Conservation (phyloP, 2,113 vertebrate genomes). For the Pagrus major region DNA sequence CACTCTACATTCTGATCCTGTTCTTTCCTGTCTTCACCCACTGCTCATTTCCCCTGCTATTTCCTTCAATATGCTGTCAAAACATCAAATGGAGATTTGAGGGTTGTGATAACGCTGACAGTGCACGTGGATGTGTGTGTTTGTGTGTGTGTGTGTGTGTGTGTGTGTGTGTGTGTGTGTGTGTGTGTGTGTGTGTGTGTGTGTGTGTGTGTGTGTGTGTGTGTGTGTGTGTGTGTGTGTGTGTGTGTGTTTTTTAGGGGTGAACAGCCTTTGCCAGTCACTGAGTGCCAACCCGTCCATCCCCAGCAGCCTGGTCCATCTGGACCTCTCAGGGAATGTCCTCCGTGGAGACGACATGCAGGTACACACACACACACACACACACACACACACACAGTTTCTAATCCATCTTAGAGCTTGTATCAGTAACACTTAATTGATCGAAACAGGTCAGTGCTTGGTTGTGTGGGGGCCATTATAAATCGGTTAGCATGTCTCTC, state of each 20-base stretch:
- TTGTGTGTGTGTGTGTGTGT: conserved; percentile 27
- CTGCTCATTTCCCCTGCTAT: conserved; percentile 61
- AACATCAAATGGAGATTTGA: conserved; percentile 57
- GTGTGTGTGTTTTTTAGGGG: conserved; percentile 68
- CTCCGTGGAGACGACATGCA: conserved; percentile 82
- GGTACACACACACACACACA: conserved; percentile 50
- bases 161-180: conserved; percentile 25
- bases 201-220: conserved; percentile 20
- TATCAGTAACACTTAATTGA: conserved; percentile 34
- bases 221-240: conserved; percentile 30
- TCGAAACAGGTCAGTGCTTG: conserved; percentile 12
- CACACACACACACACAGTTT: neutral
- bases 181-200: conserved; percentile 23
- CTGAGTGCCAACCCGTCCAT: conserved; percentile 82
- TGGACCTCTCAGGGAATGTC: conserved; percentile 84
- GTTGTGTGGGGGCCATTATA: conserved; percentile 10
- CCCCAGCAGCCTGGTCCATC: conserved; percentile 81
- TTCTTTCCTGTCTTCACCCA: conserved; percentile 39
- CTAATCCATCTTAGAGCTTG: neutral
- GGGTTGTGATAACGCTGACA: conserved; percentile 43
- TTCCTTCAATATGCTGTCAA: conserved; percentile 63
- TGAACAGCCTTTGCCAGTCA: conserved; percentile 84
- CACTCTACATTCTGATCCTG: conserved; percentile 32
- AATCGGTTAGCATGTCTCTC: conserved; percentile 32
- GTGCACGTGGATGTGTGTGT: conserved; percentile 9